These are phyloP conservation scores for Buphagus erythrorhynchus DNA, from an alignment of 2,797 vertebrate species.

Conservation along the genomic window DNA sequence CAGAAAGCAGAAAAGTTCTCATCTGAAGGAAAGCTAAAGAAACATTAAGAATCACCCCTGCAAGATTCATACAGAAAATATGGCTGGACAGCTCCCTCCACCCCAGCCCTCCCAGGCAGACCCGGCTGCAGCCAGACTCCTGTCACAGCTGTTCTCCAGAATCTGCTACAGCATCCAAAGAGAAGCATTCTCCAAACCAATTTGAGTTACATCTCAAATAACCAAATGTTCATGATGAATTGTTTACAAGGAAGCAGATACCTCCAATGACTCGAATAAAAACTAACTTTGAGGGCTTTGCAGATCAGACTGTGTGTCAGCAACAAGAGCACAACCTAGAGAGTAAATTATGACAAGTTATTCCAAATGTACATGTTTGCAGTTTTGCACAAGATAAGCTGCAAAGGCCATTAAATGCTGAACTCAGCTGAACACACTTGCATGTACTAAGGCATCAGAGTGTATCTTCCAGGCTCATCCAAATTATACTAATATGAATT, in stretches of 20 bases:
- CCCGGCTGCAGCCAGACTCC: not conserved
- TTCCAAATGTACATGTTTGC: not conserved
- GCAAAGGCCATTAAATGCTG: not conserved
- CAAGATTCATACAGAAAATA: rapidly evolving
- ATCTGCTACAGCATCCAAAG: conserved; percentile 11
- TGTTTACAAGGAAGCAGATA: conserved; percentile 18
- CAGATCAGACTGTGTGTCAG: conserved; percentile 11
- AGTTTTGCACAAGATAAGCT: not conserved
- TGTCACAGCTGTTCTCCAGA: not conserved
- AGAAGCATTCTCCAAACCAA: not conserved
- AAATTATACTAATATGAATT: not conserved
- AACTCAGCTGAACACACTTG: not conserved
- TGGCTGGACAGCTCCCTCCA: not conserved
- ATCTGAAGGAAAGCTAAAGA: not conserved
- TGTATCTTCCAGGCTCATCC: not conserved
- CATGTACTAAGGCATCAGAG: not conserved
- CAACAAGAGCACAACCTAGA: conserved; percentile 34
- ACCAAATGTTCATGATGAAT: not conserved
- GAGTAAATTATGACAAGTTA: conserved; percentile 13
- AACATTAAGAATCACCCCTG: not conserved
- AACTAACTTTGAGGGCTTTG: conserved; percentile 28
- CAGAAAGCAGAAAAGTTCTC: not conserved
- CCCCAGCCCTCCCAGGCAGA: not conserved
- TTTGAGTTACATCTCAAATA: conserved; percentile 19
- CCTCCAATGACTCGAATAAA: not conserved